phyloP scores from a whole-genome alignment of 2,888 invertebrate genomes.

The Troides helena region DNA sequence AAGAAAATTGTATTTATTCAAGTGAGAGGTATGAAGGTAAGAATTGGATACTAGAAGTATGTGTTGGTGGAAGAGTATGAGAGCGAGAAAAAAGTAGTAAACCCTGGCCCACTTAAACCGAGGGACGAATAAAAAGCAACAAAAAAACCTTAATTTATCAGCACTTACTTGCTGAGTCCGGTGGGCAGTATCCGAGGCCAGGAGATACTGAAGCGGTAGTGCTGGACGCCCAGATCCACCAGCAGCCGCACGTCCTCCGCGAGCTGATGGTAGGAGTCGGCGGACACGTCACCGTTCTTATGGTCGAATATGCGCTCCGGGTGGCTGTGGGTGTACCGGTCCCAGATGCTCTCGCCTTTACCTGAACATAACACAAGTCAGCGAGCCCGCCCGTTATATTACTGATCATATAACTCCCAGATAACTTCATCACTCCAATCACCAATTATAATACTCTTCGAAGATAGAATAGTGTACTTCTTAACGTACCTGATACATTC shows the following conservation, averaged over 20 bases:
- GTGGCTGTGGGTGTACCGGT: slow-evolving; percentile 79
- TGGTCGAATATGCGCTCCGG: slow-evolving; percentile 76
- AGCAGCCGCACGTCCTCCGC: slow-evolving; percentile 81
- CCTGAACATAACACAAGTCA: slow-evolving; percentile 51
- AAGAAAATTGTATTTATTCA: too few species aligned
- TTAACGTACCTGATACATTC: slow-evolving; percentile 71
- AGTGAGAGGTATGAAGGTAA: too few species aligned
- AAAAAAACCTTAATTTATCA: too few species aligned
- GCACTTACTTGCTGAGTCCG: slow-evolving; percentile 72
- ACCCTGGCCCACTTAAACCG: too few species aligned
- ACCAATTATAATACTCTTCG: neutral
- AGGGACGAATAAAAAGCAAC: too few species aligned
- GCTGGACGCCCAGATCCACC: slow-evolving; percentile 75
- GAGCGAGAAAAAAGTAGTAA: too few species aligned
- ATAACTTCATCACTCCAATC: neutral
- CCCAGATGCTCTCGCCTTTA: slow-evolving; percentile 85
- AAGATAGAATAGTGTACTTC: too few species aligned
- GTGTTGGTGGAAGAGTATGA: too few species aligned
- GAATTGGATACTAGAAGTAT: too few species aligned
- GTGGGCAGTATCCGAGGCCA: slow-evolving; percentile 85
- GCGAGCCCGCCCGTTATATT: neutral
- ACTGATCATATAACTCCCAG: neutral
- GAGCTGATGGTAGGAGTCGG: slow-evolving; percentile 84
- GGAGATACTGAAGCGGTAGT: slow-evolving; percentile 82
- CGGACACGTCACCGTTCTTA: slow-evolving; percentile 82